Evolutionary conservation across 2,113 vertebrate genomes (phyloP).

Genomic region (Alectura lathami): DNA sequence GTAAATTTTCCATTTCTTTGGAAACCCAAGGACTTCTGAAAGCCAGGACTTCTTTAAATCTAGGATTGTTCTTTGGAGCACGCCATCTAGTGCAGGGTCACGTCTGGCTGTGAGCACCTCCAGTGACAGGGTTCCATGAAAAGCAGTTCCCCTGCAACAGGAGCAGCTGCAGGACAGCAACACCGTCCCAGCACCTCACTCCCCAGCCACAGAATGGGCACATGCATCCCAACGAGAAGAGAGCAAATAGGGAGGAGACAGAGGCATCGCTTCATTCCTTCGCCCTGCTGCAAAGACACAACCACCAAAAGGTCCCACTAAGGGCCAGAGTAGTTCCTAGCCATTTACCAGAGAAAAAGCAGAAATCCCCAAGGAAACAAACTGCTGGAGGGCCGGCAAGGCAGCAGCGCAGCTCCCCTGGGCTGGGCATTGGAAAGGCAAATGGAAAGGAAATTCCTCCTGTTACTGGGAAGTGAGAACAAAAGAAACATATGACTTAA

Average conservation of each 20-base stretch:
- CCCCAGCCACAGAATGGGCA: neutral
- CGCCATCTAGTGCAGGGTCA: neutral
- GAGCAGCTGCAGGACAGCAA: neutral
- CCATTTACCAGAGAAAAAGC: neutral
- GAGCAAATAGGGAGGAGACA: neutral
- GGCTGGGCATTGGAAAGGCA: neutral
- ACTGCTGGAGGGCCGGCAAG: neutral
- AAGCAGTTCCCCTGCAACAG: neutral
- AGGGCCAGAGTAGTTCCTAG: neutral
- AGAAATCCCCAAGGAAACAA: neutral
- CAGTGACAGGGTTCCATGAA: neutral
- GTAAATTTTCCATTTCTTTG: neutral
- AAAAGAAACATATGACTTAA: conserved; percentile 62
- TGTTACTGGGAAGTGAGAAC: conserved; percentile 58
- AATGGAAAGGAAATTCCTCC: conserved; percentile 51
- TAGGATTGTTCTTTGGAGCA: neutral
- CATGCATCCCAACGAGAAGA: neutral
- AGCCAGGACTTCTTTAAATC: neutral
- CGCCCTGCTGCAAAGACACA: neutral
- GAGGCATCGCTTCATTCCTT: neutral
- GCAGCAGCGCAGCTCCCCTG: neutral
- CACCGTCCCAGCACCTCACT: neutral
- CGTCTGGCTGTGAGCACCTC: neutral
- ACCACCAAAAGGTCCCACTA: neutral
- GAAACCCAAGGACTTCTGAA: neutral